Evolutionary conservation across 2,888 invertebrate genomes (phyloP).

Genomic region (Tetramorium bicarinatum): DNA sequence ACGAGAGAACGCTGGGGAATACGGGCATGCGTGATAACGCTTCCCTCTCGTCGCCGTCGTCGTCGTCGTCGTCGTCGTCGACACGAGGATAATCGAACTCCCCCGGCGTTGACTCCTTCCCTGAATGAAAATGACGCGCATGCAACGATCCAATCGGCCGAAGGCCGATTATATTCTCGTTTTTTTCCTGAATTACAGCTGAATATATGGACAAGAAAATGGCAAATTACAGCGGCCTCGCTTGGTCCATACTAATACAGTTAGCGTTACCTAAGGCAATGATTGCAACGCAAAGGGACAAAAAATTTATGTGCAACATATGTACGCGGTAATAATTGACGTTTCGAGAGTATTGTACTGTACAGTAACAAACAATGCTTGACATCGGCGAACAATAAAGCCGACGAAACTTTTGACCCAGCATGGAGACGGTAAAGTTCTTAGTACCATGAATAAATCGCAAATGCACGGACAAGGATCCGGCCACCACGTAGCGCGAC

Average conservation of each 20-base stretch:
- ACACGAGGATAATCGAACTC: slow-evolving; percentile 68
- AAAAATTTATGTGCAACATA: background rate
- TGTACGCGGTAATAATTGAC: background rate
- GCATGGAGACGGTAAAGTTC: slow-evolving; percentile 53
- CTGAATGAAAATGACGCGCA: slow-evolving; percentile 57
- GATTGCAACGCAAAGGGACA: background rate
- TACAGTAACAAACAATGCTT: background rate
- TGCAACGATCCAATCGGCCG: background rate
- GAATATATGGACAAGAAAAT: slow-evolving; percentile 16
- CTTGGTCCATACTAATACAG: background rate
- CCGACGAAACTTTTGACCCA: slow-evolving; percentile 34
- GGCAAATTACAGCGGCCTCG: background rate
- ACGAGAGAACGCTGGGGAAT: slow-evolving; percentile 60
- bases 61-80: slow-evolving; percentile 45
- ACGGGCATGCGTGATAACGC: slow-evolving; percentile 80
- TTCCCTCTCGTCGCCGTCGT: slow-evolving; percentile 40
- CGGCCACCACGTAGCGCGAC: slow-evolving; percentile 10
- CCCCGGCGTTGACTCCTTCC: slow-evolving; percentile 55
- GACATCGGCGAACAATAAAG: slow-evolving; percentile 66
- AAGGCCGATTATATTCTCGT: slow-evolving; percentile 1
- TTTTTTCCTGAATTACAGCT: slow-evolving; percentile 7
- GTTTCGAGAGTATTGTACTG: background rate
- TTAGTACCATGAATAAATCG: slow-evolving; percentile 57
- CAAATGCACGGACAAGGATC: slow-evolving; percentile 32
- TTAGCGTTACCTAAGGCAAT: background rate